Evolutionary conservation across 2,113 vertebrate species (phyloP), one percentile per base, ranked within the genome.

Genomic region (Gambusia affinis): DNA sequence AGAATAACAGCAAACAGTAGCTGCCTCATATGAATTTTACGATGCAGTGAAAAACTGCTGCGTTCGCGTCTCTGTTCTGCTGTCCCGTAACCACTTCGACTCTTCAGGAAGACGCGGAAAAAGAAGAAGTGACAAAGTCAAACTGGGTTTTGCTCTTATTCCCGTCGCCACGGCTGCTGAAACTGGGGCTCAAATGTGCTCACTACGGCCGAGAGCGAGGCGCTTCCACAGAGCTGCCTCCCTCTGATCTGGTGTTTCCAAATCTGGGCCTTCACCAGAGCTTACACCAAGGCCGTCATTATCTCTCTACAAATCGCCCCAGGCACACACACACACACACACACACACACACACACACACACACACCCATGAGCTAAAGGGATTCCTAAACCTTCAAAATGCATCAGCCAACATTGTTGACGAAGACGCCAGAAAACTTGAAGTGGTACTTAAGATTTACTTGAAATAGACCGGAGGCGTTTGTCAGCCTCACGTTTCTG

Each of bases 261-360:
- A 90, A 91, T 93, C 76, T 87, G 89, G 92, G 87, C 75, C 84
- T 85, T 89, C 80, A 90, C 89, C 90, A 91, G 84, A 77, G 87
- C 82, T 82, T 85, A 79, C 81, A 88, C 78, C 87, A 92, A 91
- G 87, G 86, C 91, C 75, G 81, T 93, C 85, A 93, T 94, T 93
- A 92, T 87, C 75, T 87, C 84, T 57, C 74, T 66, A 71, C 81
- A 22, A 60, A 14, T 17, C 73, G 39, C 39, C 14, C 7, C 78
- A 42, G 64, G 68, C 35, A 74, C 78, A 75, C 75, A 70, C 78
- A 60, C 64, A 33, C 74, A 61, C 79, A 42, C 47, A 73, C 64
- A 71, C 69, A 70, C 65, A 44, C 67, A 64, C 74, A 70, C 37
- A 81, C 39, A 28, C 61, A 22, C 64, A 47, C 64, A 31, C 57